These are phyloP conservation scores for Calyptomena viridis DNA, from an alignment of 2,113 vertebrate species.

Conservation along the genomic window DNA sequence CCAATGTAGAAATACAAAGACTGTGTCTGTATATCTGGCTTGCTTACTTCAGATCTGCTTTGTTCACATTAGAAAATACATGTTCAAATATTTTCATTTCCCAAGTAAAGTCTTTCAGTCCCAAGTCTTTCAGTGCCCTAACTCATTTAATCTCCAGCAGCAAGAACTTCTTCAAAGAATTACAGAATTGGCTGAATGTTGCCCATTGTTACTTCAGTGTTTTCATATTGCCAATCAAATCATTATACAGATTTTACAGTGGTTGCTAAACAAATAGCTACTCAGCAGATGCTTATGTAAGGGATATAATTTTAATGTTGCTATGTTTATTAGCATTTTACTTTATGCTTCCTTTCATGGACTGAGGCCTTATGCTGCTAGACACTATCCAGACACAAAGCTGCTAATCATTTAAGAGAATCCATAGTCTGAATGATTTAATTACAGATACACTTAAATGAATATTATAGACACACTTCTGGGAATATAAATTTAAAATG, in stretches of 20 bases:
- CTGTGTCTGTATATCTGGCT: background rate
- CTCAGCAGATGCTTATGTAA: background rate
- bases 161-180: background rate
- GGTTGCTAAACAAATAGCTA: background rate
- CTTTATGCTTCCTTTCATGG: background rate
- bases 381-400: background rate
- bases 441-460: background rate
- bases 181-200: background rate
- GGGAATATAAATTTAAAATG: background rate
- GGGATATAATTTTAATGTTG: background rate
- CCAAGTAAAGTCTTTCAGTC: background rate
- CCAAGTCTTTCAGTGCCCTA: background rate
- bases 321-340: background rate
- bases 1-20: background rate
- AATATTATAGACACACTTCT: background rate
- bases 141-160: background rate
- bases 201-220: background rate
- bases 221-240: conserved; percentile 1
- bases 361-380: background rate
- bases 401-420: background rate
- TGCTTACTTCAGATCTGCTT: background rate
- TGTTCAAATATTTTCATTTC: background rate
- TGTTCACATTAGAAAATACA: background rate
- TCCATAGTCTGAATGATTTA: background rate
- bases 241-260: background rate